A percentile compares a stretch with the other conserved stretches of the same genome.
phyloP scores from a whole-genome alignment of 2,888 invertebrate genomes.

The Cantharis lateralis region DNA sequence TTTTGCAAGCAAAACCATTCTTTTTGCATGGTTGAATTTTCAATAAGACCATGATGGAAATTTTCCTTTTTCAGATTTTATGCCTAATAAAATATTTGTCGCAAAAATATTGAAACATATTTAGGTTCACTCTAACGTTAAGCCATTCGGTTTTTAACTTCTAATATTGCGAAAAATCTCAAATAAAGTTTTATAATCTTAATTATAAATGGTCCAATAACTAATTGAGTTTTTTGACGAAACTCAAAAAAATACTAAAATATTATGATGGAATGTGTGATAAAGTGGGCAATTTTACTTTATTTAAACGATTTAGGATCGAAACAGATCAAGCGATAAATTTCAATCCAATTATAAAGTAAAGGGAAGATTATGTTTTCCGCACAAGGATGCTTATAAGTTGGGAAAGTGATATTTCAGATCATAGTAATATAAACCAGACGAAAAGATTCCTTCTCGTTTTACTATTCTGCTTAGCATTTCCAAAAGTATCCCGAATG shows the following conservation, averaged over 20 bases:
- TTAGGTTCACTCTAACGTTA: not conserved
- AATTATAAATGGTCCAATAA: no score
- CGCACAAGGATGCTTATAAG: not conserved
- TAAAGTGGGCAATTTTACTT: not conserved
- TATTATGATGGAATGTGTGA: not conserved
- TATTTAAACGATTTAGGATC: not conserved
- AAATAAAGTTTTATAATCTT: not conserved
- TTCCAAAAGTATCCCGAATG: not conserved
- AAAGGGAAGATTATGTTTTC: not conserved
- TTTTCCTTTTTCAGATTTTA: not conserved
- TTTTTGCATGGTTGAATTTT: not conserved
- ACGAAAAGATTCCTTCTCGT: not conserved
- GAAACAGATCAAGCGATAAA: not conserved
- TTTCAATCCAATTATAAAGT: not conserved
- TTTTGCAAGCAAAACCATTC: not conserved
- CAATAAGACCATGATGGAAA: not conserved
- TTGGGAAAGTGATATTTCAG: not conserved
- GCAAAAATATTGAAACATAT: not conserved
- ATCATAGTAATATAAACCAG: not conserved
- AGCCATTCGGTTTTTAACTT: not conserved
- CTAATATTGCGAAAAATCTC: not conserved
- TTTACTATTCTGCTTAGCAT: not conserved
- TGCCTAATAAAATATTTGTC: not conserved
- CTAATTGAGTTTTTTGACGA: not conserved
- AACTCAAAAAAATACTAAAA: not conserved